Base-by-base conservation (phyloP, 2,888 invertebrate genomes). In the Sabatieria punctata region DNA sequence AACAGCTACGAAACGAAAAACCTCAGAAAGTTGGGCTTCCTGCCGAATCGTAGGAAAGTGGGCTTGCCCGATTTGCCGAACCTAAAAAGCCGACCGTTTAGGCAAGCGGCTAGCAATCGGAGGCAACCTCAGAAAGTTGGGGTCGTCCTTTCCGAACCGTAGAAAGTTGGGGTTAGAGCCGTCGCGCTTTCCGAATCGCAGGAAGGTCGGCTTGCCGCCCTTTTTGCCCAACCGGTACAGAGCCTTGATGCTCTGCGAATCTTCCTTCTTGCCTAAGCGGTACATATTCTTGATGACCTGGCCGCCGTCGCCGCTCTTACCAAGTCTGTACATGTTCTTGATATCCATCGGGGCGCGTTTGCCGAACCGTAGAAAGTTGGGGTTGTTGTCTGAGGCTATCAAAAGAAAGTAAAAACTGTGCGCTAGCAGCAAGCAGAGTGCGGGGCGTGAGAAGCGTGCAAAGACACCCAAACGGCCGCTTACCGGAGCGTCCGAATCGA, bases 11-110 rank as follows among this genome's bases (percentile, higher is more conserved):
- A n/a, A n/a, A n/a, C n/a, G n/a, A n/a, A 58, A 49, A 63, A 60
- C 21, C 59, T 54, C 30, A 62, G 51, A 47, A 63, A 61, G 54
- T 60, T 58, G 1, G 60, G 59, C 41, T 60, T 59, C 21, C 58
- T 41, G 27, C 57, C 56, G 49, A 56, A 56, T 41, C 59, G 51
- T 30, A 60, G 51, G 48, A 54, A 54, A 49, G 55, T 55, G 19
- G 45, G 42, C 46, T 35, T 38, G n/a, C 50, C 30, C n/a, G n/a
- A n/a, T 27, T 54, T 52, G 13, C 55, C 55, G 43, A 55, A 55
- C 11, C 55, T 51, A 21, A 55, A 42, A 38, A 62, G 62, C 45
- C 59, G 61, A 44, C 60, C 60, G 8, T 15, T 15, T 30, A 15
- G 41, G 59, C 58, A 19, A 54, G 40, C 23, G n/a, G 13, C n/a